Conservation (phyloP, 1,140 invertebrate species). For the Drosophila willistoni region DNA sequence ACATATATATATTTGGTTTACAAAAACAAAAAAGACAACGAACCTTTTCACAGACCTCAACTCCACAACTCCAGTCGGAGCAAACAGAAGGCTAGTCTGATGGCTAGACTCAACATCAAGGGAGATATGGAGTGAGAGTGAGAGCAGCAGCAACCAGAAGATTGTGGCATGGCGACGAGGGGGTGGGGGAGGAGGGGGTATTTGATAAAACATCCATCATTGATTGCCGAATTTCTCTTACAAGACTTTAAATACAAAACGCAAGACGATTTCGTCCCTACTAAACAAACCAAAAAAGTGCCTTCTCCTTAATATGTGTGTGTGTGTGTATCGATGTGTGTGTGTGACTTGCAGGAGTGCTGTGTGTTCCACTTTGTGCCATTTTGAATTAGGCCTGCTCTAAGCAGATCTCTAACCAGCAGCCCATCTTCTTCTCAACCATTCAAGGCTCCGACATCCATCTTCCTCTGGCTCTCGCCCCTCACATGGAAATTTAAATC, state of each 20-base stretch:
- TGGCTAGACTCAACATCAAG: neutral
- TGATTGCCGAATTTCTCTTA: neutral
- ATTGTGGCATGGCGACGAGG: neutral
- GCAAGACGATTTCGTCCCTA: neutral
- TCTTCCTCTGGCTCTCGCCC: neutral
- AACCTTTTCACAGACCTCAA: neutral
- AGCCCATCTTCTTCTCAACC: neutral
- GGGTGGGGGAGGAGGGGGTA: neutral
- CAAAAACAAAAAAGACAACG: too few species aligned
- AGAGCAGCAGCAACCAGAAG: neutral
- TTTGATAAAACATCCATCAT: neutral
- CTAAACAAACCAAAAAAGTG: neutral
- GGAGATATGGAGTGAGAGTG: neutral
- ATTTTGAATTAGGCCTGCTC: slow-evolving; percentile 12
- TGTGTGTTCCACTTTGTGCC: slow-evolving; percentile 3
- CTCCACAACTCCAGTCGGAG: neutral
- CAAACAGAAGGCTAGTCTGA: too few species aligned
- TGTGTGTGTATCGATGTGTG: too few species aligned
- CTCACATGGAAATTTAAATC: slow-evolving; percentile 65
- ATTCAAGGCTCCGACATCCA: neutral
- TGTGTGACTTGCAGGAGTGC: neutral
- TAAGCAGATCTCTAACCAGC: slow-evolving; percentile 1
- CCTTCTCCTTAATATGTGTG: neutral
- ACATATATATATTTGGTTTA: too few species aligned
- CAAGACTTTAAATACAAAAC: neutral